These are phyloP conservation scores for Dromiciops gliroides DNA, from an alignment of 2,113 vertebrate genomes.

Conservation along the genomic window DNA sequence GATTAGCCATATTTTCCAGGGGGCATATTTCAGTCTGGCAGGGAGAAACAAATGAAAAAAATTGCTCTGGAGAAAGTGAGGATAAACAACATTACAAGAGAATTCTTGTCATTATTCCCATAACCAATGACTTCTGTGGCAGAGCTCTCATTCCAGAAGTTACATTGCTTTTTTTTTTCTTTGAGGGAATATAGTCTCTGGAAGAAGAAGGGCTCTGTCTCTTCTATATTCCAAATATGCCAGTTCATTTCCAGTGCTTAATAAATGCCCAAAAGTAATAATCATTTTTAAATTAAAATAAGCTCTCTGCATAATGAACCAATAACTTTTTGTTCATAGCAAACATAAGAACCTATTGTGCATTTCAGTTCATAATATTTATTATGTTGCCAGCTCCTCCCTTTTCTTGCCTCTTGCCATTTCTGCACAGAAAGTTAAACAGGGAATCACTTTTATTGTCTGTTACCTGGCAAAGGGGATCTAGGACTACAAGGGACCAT, in stretches of 20 bases:
- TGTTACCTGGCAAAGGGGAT: constrained; percentile 15
- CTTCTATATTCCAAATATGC: not conserved
- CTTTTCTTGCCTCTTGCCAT: not conserved
- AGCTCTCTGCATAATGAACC: not conserved
- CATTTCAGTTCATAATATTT: not conserved
- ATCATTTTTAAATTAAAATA: not conserved
- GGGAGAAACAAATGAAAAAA: not conserved
- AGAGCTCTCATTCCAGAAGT: not conserved
- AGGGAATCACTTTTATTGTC: not conserved
- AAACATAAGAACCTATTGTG: not conserved
- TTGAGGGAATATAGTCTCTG: not conserved
- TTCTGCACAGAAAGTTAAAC: not conserved
- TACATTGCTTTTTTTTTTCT: not conserved
- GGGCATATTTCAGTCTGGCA: not conserved
- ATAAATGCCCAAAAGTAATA: not conserved
- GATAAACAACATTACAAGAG: not conserved
- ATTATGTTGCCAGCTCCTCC: not conserved
- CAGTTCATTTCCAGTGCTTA: not conserved
- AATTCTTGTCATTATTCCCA: not conserved
- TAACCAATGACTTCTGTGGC: not conserved
- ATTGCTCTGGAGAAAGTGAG: not conserved
- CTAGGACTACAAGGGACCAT: not conserved
- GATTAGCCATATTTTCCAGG: not conserved
- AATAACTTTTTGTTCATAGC: not conserved
- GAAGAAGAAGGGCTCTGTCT: not conserved